Evolutionary conservation across 2,113 vertebrate genomes (phyloP).

Genomic region (Solenodon paradoxus): DNA sequence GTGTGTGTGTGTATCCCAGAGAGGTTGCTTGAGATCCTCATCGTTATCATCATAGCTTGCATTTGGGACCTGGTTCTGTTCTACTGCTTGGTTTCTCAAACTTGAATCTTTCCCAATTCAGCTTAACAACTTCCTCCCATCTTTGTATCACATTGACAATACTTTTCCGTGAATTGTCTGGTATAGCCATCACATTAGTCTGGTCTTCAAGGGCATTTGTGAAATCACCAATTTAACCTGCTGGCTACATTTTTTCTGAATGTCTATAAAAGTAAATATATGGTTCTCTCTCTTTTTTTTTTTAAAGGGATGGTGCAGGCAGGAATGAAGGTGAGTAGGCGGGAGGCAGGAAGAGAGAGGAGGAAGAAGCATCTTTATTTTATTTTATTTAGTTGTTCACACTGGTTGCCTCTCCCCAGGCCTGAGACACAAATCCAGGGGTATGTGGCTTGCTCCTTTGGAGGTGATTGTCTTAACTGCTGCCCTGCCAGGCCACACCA

Average conservation of each 20-base stretch:
- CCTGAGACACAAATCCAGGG: no score
- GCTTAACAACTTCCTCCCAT: not conserved
- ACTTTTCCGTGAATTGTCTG: not conserved
- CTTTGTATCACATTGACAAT: not conserved
- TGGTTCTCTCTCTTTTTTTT: no score
- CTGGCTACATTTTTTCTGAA: not conserved
- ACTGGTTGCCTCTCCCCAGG: no score
- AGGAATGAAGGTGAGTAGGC: no score
- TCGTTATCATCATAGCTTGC: not conserved
- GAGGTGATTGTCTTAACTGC: no score
- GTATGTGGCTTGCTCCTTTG: no score
- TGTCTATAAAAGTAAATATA: not conserved
- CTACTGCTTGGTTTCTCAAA: constrained; percentile 7
- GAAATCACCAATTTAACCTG: not conserved
- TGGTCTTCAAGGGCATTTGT: not conserved
- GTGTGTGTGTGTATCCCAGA: not conserved
- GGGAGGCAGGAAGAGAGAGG: no score
- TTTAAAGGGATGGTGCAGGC: no score
- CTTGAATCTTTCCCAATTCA: not conserved
- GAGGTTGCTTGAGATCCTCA: not conserved
- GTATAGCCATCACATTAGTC: not conserved
- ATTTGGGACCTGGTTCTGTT: not conserved
- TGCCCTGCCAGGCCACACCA: no score
- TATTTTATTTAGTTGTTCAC: no score
- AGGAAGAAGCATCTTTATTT: no score